phyloP scores from a whole-genome alignment of 2,113 vertebrate species.

The Misgurnus anguillicaudatus region DNA sequence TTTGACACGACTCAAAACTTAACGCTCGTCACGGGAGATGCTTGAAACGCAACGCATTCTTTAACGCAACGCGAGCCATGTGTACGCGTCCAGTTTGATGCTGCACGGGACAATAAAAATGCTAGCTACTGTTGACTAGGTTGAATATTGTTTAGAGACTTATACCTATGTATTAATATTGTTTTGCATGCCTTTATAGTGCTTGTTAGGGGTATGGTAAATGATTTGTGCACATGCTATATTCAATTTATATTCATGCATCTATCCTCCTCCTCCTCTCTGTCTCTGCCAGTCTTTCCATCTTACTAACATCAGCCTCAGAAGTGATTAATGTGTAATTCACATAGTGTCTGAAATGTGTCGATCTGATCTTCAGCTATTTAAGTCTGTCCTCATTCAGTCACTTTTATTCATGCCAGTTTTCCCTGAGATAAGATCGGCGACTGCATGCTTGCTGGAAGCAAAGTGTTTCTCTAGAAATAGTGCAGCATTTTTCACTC shows the following conservation, averaged over 20 bases:
- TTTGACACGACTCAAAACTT: too few relatives aligned
- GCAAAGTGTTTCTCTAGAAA: constrained; percentile 8
- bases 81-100: too few relatives aligned
- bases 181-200: neutral
- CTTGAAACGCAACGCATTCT: too few relatives aligned
- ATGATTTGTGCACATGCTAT: constrained; percentile 2
- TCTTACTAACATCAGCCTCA: constrained; percentile 1
- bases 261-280: constrained; percentile 18
- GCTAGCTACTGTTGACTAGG: too few relatives aligned
- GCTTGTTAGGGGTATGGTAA: neutral
- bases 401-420: constrained; percentile 21
- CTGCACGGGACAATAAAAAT: too few relatives aligned
- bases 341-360: neutral
- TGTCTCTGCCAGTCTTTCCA: neutral
- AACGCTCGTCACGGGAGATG: too few relatives aligned
- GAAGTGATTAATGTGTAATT: constrained; percentile 31
- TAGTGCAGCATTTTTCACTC: constrained; percentile 19
- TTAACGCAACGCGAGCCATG: too few relatives aligned
- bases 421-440: constrained; percentile 31
- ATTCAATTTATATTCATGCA: neutral
- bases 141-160: too few relatives aligned
- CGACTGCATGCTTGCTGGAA: neutral
- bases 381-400: constrained; percentile 41
- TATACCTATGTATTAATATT: too few relatives aligned
- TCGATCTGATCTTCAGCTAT: constrained; percentile 36